phyloP scores from a whole-genome alignment of 2,888 invertebrate genomes.

The Acrobeloides nanus region DNA sequence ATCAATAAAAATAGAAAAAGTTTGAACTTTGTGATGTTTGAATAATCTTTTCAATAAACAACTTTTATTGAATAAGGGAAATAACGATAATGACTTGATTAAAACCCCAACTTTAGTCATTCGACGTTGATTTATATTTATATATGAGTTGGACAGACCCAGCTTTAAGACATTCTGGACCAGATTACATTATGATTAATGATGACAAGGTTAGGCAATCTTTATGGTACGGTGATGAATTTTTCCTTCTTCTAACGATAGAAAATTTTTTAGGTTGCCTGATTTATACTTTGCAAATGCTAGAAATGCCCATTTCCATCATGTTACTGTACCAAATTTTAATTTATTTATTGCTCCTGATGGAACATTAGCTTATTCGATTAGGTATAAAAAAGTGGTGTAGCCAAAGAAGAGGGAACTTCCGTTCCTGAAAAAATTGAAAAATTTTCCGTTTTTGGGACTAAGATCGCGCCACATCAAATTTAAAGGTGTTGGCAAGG shows the following conservation, averaged over 20 bases:
- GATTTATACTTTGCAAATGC: constrained; percentile 29
- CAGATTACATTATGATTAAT: constrained; percentile 23
- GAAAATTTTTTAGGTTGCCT: constrained; percentile 12
- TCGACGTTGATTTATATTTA: constrained; percentile 28
- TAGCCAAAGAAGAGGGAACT: no score
- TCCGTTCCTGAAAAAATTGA: no score
- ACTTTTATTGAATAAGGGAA: no score
- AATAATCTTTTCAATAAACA: no score
- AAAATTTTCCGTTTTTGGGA: no score
- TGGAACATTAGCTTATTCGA: constrained; percentile 28
- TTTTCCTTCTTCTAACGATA: neutral
- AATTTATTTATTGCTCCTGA: constrained; percentile 25
- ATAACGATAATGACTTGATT: no score
- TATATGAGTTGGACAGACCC: constrained; percentile 24
- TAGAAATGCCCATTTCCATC: constrained; percentile 21
- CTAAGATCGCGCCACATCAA: no score
- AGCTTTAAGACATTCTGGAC: constrained; percentile 15
- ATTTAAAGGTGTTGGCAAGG: no score
- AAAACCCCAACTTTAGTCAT: no score
- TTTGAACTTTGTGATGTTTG: no score
- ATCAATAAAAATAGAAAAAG: no score
- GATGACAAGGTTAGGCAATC: constrained; percentile 18
- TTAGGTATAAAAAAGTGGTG: constrained; percentile 5
- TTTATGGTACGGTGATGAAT: constrained; percentile 16
- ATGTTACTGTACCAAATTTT: constrained; percentile 32